These are phyloP conservation scores for Eupsilia transversa DNA, from an alignment of 2,888 invertebrate genomes.

Conservation along the genomic window DNA sequence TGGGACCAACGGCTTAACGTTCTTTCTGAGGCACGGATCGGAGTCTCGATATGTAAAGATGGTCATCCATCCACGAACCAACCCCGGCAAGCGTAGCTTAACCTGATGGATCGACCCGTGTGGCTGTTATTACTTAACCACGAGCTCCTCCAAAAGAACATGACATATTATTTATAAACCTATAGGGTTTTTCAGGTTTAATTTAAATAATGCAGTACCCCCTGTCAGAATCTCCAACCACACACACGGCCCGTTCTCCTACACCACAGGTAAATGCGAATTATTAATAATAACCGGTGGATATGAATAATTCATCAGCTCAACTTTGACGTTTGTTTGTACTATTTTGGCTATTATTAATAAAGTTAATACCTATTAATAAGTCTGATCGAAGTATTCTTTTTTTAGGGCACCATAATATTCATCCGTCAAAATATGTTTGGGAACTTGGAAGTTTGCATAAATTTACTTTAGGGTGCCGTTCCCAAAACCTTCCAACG, in stretches of 20 bases:
- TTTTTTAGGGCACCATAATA: background rate
- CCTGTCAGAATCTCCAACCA: background rate
- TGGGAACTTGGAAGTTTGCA: no score
- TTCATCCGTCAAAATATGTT: background rate
- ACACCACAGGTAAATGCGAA: background rate
- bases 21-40: no score
- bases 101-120: no score
- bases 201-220: slow-evolving; percentile 7
- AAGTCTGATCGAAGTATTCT: background rate
- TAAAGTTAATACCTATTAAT: background rate
- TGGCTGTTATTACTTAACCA: no score
- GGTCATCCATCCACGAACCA: no score
- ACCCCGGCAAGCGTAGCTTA: no score
- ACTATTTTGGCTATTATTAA: slow-evolving; percentile 2
- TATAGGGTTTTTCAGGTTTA: background rate
- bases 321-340: background rate
- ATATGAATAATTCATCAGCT: slow-evolving; percentile 6
- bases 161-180: background rate
- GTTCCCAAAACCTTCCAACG: background rate
- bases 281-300: background rate
- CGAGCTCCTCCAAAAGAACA: background rate
- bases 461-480: background rate
- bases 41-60: no score
- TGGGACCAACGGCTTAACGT: no score
- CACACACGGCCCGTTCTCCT: background rate